phyloP scores from a whole-genome alignment of 2,797 vertebrate genomes.

The Acipenser ruthenus region DNA sequence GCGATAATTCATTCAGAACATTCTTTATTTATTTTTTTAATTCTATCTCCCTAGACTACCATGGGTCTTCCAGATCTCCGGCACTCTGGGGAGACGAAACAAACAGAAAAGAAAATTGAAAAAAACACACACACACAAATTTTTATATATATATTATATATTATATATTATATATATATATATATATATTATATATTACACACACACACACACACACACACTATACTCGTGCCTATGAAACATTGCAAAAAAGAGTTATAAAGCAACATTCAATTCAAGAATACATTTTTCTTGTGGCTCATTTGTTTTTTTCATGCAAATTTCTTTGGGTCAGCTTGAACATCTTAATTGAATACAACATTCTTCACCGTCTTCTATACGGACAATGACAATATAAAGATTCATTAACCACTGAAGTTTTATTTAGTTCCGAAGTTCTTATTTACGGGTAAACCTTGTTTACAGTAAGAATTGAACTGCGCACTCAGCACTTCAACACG shows the following conservation, averaged over 20 bases:
- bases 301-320: too few relatives aligned
- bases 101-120: constrained; percentile 41
- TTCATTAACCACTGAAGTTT: too few relatives aligned
- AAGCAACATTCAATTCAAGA: background rate
- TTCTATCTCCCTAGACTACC: constrained; percentile 71
- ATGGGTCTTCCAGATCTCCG: constrained; percentile 89
- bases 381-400: too few relatives aligned
- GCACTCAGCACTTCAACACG: too few relatives aligned
- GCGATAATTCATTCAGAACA: constrained; percentile 73
- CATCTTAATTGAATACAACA: too few relatives aligned
- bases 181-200: background rate
- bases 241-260: background rate
- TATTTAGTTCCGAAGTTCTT: too few relatives aligned
- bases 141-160: background rate
- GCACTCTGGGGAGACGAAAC: constrained; percentile 76
- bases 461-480: too few relatives aligned
- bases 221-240: background rate
- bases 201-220: background rate
- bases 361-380: too few relatives aligned
- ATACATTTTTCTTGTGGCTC: too few relatives aligned
- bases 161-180: too few relatives aligned
- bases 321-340: too few relatives aligned
- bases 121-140: background rate
- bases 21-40: constrained; percentile 68
- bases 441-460: too few relatives aligned